Percentiles rank a stretch among this genome's conserved stretches.
Conservation (phyloP, 2,113 vertebrate species). For the Herpetotheres cachinnans region DNA sequence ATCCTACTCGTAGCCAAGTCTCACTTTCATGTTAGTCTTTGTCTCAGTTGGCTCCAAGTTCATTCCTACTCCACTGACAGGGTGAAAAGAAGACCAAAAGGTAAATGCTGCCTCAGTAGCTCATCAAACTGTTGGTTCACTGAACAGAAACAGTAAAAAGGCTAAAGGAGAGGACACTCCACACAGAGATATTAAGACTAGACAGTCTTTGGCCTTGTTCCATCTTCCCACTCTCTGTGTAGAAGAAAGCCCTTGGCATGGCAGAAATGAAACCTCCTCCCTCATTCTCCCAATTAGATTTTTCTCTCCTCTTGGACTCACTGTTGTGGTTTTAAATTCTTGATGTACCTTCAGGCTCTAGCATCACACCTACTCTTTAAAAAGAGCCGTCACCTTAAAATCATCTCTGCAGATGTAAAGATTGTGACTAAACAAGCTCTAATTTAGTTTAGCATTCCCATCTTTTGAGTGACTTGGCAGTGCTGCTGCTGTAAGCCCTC, state of each 20-base stretch:
- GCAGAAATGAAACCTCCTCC: background rate
- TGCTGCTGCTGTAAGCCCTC: background rate
- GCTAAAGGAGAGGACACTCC: background rate
- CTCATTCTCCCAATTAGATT: background rate
- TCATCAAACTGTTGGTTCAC: background rate
- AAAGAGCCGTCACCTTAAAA: background rate
- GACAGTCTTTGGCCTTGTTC: background rate
- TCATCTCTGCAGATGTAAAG: background rate
- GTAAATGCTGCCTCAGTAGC: background rate
- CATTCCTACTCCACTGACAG: background rate
- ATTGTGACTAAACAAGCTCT: background rate
- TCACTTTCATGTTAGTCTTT: background rate
- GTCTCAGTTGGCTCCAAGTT: background rate
- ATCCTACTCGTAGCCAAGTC: background rate
- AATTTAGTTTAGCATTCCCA: background rate
- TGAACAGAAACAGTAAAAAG: background rate
- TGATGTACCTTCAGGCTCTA: background rate
- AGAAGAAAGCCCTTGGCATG: background rate
- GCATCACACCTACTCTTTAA: background rate
- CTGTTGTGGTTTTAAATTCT: background rate
- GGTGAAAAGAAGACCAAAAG: background rate
- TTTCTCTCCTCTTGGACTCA: background rate
- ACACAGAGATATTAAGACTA: background rate
- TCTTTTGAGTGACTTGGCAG: background rate
- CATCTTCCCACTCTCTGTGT: background rate